Evolutionary conservation across 2,113 vertebrate genomes (phyloP), one percentile per base, ranked within the genome.

Genomic region (Cyprinodon brontotheroides): DNA sequence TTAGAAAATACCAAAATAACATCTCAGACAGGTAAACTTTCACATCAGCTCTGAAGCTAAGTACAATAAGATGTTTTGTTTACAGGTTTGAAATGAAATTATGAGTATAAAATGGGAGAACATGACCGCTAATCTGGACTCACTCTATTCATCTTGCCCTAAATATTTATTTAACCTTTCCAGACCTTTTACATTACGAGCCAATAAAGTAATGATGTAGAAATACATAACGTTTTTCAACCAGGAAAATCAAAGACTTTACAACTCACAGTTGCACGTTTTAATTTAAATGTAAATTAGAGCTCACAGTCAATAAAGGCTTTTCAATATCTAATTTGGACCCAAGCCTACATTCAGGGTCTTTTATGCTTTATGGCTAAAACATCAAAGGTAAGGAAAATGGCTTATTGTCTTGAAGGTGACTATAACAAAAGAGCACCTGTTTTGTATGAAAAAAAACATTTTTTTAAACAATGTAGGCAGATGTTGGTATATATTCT

Each of bases 401-500:
- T 57, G 0, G 20, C 6, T 17, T 57, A n/a, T 8, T 57, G 50
- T 57, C 2, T 20, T 20, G n/a, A n/a, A 20, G 5, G 7, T 57
- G 50, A 57, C 20, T n/a, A 14, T 57, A 14, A 67, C 41, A 61
- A 11, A 0, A 64, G 74, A 63, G 15, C 75, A 75, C 70, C 64
- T 76, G 69, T 48, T 39, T 20, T 29, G 59, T 20, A 66, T 29
- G 1, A 29, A 29, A 29, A n/a, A 61, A 38, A 70, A 75, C 4
- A 6, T 10, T 14, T 2, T 11, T 67, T 41, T 65, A 2, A 6
- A 13, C 9, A 2, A 5, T 10, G 38, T 61, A 65, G 77, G 17
- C 2, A 9, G 45, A 63, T 60, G 48, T 72, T 17, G 65, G 43
- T 17, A 29, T 68, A 71, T 40, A 61, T 14, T 73, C 11, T 77